Percentiles rank a stretch among this genome's conserved stretches.
These are phyloP conservation scores for Odontamblyopus lacepedii DNA, from an alignment of 2,797 vertebrate species.

Conservation along the genomic window DNA sequence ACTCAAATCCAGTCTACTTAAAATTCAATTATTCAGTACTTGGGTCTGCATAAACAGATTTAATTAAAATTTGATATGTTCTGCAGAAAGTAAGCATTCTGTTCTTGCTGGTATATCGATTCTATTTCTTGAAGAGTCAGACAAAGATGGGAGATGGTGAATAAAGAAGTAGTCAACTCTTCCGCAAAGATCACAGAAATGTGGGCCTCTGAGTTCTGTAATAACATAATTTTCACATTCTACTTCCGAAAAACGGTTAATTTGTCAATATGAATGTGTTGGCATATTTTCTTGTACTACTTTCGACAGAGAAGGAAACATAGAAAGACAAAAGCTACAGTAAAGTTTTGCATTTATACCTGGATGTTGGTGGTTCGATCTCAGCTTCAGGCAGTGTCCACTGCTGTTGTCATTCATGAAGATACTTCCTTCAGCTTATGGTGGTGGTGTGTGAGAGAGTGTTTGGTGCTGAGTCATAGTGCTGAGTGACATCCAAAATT, in stretches of 20 bases:
- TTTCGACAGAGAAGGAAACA: not conserved
- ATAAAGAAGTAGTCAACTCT: not conserved
- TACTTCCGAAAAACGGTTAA: not conserved
- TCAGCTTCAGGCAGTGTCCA: not conserved
- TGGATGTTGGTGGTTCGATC: not conserved
- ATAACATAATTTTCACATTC: not conserved
- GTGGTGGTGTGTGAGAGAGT: not conserved
- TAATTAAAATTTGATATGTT: slow-evolving; percentile 14
- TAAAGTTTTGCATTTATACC: too few relatives aligned
- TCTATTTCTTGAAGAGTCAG: slow-evolving; percentile 8
- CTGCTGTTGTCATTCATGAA: not conserved
- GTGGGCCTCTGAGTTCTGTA: not conserved
- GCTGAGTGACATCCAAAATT: not conserved
- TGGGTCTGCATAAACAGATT: slow-evolving; percentile 13
- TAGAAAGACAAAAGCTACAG: not conserved
- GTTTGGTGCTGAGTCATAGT: not conserved
- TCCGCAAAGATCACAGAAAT: not conserved
- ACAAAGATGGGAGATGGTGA: not conserved
- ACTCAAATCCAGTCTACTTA: slow-evolving; percentile 1
- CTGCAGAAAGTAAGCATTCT: slow-evolving; percentile 6
- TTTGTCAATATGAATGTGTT: not conserved
- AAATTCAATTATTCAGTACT: slow-evolving; percentile 6
- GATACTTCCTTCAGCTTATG: not conserved
- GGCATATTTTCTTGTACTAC: not conserved
- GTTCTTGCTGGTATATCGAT: not conserved